Base-by-base conservation (phyloP, 2,113 vertebrate genomes). In the Acanthochromis polyacanthus region DNA sequence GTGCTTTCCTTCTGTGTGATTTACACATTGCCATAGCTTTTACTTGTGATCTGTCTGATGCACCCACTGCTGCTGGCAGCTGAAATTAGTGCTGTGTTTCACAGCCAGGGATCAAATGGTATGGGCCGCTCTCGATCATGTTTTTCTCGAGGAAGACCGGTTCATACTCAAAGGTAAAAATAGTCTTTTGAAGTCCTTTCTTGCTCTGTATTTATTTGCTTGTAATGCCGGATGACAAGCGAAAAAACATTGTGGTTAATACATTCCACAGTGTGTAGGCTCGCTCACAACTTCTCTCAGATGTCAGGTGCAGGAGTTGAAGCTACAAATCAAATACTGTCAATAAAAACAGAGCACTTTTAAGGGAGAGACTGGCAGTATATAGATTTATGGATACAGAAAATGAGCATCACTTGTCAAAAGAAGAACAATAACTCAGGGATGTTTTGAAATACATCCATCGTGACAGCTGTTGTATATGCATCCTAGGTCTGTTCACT, bases 121-220 rank as follows among this genome's bases (percentile, higher is more conserved):
- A 4, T 3, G 11, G 20, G 15, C 28, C 45, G 43, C 50, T 75
- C 38, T 56, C 9, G 4, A 30, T 52, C 65, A 16, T 36, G 55
- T 62, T 82, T 57, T 12, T 14, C 20, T n/a, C 0, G 11, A 32
- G 46, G 51, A 66, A 22, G 40, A 45, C 19, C 46, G 25, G 19
- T 70, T 67, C 10, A 48, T 15, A 17, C 16, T 46, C 22, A 22
- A 28, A 68, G 22, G 17, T 69, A 38, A 64, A 80, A 70, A 17
- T 22, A 20, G 25, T 22, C 22, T 59, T 86, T 77, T 76, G 17
- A 73, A 70, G 72, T 67, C 43, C 10, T 50, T 53, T 19, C 67
- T 79, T 57, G 48, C 56, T 55, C 15, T 55, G 19, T 55, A 65
- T 84, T 45, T 61, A 70, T 72, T 71, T 14, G 14, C 58, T 61